Percentiles rank a stretch among this genome's conserved stretches.
phyloP scores from a whole-genome alignment of 2,113 vertebrate genomes.

The Petrocephalus microphthalmus region DNA sequence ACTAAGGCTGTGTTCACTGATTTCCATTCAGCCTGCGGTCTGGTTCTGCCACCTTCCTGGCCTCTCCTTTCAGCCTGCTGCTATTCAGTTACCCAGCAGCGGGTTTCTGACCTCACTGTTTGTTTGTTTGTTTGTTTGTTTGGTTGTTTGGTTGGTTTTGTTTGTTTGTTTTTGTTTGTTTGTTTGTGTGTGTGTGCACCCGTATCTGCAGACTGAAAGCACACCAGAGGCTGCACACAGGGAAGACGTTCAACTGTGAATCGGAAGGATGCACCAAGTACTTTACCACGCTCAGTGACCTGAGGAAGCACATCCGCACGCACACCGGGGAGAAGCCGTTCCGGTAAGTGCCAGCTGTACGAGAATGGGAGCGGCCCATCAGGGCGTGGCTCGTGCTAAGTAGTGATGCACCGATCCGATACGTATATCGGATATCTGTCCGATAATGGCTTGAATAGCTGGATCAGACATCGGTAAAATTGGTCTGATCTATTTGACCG shows the following conservation, averaged over 20 bases:
- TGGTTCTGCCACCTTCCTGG: neutral
- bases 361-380: neutral
- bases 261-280: conserved; percentile 98
- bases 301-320: conserved; percentile 97
- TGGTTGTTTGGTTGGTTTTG: neutral
- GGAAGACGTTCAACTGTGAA: conserved; percentile 99
- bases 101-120: neutral
- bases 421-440: too few species aligned
- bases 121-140: neutral
- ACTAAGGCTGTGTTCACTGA: neutral
- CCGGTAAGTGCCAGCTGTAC: conserved; percentile 57
- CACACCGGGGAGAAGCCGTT: conserved; percentile 98
- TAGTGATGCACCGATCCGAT: too few species aligned
- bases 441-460: too few species aligned
- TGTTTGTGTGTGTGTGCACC: neutral
- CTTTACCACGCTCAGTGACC: conserved; percentile 97
- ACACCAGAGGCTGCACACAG: conserved; percentile 97
- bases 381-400: neutral
- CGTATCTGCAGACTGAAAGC: conserved; percentile 84
- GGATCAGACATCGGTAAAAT: too few species aligned
- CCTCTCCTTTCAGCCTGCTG: neutral
- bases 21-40: neutral
- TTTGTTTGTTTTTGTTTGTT: neutral
- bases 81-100: neutral
- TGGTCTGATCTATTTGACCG: too few species aligned